These are phyloP conservation scores for Melanitta fusca DNA, from an alignment of 2,797 vertebrate genomes.

Conservation along the genomic window DNA sequence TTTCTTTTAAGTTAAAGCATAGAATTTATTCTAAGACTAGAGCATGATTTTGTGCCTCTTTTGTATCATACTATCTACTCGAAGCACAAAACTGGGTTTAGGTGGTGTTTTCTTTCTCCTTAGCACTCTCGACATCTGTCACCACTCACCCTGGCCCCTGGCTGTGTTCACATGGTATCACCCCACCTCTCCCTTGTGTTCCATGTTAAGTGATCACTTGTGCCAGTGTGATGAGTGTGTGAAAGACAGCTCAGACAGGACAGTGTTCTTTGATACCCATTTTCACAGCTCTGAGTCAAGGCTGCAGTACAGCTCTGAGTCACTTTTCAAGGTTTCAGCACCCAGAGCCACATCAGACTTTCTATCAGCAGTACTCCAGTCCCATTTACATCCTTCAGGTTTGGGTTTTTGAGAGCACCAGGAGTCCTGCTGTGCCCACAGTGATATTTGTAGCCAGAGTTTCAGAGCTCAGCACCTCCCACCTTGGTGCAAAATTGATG, in stretches of 20 bases:
- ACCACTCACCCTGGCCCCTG: not conserved
- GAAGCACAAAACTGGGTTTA: constrained; percentile 17
- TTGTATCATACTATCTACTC: not conserved
- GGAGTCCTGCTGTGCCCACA: not conserved
- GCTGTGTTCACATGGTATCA: not conserved
- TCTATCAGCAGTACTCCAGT: not conserved
- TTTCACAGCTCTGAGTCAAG: constrained; percentile 17
- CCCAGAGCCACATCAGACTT: not conserved
- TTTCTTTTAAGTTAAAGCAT: constrained; percentile 32
- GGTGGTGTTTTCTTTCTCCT: not conserved
- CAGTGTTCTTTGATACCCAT: not conserved
- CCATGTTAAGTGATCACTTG: not conserved
- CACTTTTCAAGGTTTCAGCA: not conserved
- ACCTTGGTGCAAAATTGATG: not conserved
- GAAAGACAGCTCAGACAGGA: constrained; percentile 46
- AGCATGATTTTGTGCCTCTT: not conserved
- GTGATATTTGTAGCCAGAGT: not conserved
- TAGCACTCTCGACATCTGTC: not conserved
- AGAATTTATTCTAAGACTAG: constrained; percentile 5
- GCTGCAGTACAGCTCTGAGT: constrained; percentile 10
- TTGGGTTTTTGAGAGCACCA: not conserved
- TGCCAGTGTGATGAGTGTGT: not conserved
- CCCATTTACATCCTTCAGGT: not conserved
- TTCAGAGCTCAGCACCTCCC: not conserved
- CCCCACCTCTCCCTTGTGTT: not conserved